These are phyloP conservation scores for Drosophila equinoxialis DNA, from an alignment of 1,140 invertebrate genomes.

Conservation along the genomic window DNA sequence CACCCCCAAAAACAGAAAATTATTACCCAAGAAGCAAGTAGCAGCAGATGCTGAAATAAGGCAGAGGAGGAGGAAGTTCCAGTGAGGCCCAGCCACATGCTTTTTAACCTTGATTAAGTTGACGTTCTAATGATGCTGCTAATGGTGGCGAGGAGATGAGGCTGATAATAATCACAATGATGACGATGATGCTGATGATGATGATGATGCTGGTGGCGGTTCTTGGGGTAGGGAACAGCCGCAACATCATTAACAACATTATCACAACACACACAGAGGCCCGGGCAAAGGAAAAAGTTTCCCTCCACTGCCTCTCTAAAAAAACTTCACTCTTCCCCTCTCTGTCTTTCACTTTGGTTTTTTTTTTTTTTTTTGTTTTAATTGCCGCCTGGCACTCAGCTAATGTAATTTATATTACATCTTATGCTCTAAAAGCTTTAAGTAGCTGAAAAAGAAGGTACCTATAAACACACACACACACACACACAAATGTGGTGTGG, in stretches of 20 bases:
- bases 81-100: constrained; percentile 48
- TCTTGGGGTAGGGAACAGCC: constrained; percentile 24
- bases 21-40: neutral
- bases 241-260: constrained; percentile 73
- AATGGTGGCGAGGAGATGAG: constrained; percentile 56
- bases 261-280: constrained; percentile 20
- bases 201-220: constrained; percentile 15
- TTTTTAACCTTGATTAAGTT: constrained; percentile 80
- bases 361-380: constrained; percentile 54
- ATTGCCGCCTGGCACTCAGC: constrained; percentile 81
- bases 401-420: constrained; percentile 83
- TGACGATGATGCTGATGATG: constrained; percentile 27
- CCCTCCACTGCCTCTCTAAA: neutral
- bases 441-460: constrained; percentile 67
- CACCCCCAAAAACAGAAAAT: neutral
- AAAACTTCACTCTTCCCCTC: constrained; percentile 30
- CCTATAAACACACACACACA: constrained; percentile 30
- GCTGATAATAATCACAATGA: constrained; percentile 38
- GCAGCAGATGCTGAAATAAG: neutral
- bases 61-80: neutral
- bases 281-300: constrained; percentile 2
- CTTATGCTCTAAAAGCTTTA: constrained; percentile 80
- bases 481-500: neutral
- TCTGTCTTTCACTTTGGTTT: neutral
- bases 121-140: constrained; percentile 76